phyloP scores from a whole-genome alignment of 2,113 vertebrate genomes.

The Hystrix cristata region DNA sequence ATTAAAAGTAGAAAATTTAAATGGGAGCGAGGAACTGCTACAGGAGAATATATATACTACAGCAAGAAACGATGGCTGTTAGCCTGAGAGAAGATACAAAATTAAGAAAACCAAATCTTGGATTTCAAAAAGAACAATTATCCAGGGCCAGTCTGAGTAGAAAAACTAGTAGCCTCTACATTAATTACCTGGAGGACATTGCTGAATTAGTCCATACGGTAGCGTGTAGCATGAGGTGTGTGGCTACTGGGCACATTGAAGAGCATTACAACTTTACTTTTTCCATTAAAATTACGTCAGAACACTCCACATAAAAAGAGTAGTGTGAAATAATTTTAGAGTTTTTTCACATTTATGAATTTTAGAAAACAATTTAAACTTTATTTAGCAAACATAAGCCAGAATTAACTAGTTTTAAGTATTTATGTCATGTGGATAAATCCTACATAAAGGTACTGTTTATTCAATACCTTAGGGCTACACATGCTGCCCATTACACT shows the following conservation, averaged over 20 bases:
- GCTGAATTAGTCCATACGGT: background rate
- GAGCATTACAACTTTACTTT: background rate
- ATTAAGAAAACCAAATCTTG: conserved; percentile 15
- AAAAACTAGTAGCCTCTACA: background rate
- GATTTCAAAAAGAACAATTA: background rate
- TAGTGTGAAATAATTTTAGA: background rate
- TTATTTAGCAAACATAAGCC: background rate
- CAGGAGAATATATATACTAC: background rate
- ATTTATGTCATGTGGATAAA: conserved; percentile 8
- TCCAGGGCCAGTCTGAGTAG: background rate
- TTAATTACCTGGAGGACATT: background rate
- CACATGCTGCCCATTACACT: background rate
- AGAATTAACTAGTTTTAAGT: background rate
- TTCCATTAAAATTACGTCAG: background rate
- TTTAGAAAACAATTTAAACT: background rate
- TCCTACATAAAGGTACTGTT: background rate
- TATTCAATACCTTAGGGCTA: background rate
- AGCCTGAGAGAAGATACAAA: background rate
- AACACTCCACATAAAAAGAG: background rate
- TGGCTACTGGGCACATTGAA: background rate
- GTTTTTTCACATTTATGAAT: conserved; percentile 38
- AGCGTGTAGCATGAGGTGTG: background rate
- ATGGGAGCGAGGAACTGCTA: background rate
- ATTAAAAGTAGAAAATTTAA: conserved; percentile 47
- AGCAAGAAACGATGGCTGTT: conserved; percentile 37